These are phyloP conservation scores for Halcyon smyrnensis DNA, from an alignment of 2,797 vertebrate genomes.

Conservation along the genomic window DNA sequence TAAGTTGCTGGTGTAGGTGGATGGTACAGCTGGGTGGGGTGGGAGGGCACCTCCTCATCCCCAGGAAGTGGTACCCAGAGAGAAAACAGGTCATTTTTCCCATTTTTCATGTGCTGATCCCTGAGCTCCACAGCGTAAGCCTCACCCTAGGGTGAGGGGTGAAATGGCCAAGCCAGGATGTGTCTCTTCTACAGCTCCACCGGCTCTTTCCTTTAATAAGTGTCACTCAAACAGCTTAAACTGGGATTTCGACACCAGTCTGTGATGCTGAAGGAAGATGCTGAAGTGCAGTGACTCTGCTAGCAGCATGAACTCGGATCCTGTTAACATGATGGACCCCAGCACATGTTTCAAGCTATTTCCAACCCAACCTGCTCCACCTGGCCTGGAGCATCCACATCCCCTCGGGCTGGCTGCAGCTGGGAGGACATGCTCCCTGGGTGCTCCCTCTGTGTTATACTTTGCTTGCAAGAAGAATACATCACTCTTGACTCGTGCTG, in stretches of 20 bases:
- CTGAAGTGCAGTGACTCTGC: neutral
- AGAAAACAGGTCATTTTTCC: neutral
- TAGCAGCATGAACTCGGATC: neutral
- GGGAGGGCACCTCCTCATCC: neutral
- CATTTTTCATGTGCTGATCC: neutral
- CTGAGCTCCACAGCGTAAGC: neutral
- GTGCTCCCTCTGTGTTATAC: neutral
- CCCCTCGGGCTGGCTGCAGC: rapidly evolving
- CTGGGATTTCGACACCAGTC: neutral
- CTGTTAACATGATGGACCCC: rapidly evolving
- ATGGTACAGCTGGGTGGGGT: neutral
- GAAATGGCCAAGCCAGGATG: neutral
- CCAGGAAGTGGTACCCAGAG: neutral
- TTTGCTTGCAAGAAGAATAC: neutral
- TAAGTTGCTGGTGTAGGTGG: rapidly evolving
- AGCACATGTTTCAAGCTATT: neutral
- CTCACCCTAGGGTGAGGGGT: neutral
- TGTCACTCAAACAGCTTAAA: neutral
- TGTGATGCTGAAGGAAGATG: neutral
- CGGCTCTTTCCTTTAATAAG: neutral
- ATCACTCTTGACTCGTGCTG: rapidly evolving
- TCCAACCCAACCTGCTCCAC: neutral
- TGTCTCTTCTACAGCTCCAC: neutral
- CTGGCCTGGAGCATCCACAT: rapidly evolving
- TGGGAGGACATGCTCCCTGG: neutral